Percentiles rank a stretch among this genome's conserved stretches.
Evolutionary conservation across 2,888 invertebrate species (phyloP).

Genomic region (Athripsodes cinereus): DNA sequence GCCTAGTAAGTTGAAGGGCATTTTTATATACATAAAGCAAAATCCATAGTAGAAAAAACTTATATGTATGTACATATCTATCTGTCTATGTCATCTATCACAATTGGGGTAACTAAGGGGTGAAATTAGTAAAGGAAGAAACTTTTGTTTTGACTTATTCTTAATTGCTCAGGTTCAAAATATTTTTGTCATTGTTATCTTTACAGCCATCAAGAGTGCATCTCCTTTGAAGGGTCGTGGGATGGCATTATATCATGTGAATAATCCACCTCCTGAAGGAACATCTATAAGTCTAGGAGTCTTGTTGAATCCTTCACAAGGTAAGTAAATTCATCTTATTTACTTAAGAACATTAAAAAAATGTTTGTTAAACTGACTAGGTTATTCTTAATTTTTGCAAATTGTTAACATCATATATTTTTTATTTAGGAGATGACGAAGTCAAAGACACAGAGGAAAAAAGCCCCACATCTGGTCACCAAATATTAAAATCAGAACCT

Average conservation of each 20-base stretch:
- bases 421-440: background rate
- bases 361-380: background rate
- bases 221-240: slow-evolving; percentile 25
- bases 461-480: background rate
- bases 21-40: too few relatives aligned
- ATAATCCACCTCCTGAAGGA: slow-evolving; percentile 27
- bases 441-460: background rate
- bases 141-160: too few relatives aligned
- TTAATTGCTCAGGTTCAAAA: too few relatives aligned
- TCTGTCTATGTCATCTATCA: background rate
- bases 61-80: too few relatives aligned
- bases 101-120: background rate
- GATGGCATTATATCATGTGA: slow-evolving; percentile 22
- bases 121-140: too few relatives aligned
- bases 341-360: too few relatives aligned
- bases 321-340: too few relatives aligned
- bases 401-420: background rate
- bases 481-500: slow-evolving; percentile 7
- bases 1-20: too few relatives aligned
- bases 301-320: slow-evolving; percentile 16
- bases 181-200: background rate
- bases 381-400: background rate
- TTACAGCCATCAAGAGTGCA: slow-evolving; percentile 17
- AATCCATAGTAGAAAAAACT: too few relatives aligned
- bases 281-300: slow-evolving; percentile 23